A percentile compares a stretch with the other conserved stretches of the same genome.
phyloP scores from a whole-genome alignment of 2,113 vertebrate species.

The Pyxicephalus adspersus region DNA sequence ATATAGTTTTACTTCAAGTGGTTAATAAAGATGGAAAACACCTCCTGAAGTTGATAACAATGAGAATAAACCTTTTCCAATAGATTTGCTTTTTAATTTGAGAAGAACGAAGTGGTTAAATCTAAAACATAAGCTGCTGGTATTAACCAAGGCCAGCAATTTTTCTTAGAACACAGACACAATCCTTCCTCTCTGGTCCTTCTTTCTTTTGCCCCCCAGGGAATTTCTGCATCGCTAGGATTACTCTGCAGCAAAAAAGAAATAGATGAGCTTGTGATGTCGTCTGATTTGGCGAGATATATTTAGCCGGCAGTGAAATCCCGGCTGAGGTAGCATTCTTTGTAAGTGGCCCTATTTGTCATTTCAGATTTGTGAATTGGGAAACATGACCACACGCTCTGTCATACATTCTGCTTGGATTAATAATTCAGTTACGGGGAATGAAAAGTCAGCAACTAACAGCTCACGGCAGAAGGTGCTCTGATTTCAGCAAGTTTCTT shows the following conservation, averaged over 20 bases:
- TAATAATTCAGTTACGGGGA: slow-evolving; percentile 45
- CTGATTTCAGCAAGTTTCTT: slow-evolving; percentile 29
- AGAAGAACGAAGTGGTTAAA: not conserved
- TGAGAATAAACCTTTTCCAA: too few relatives aligned
- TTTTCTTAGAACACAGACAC: not conserved
- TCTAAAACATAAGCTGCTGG: not conserved
- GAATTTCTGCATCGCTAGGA: slow-evolving; percentile 34
- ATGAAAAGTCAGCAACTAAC: slow-evolving; percentile 45
- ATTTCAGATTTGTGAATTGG: slow-evolving; percentile 53
- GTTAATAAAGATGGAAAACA: too few relatives aligned
- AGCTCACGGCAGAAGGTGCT: slow-evolving; percentile 24
- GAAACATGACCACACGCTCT: slow-evolving; percentile 46
- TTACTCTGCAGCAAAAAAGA: slow-evolving; percentile 35
- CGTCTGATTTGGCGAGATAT: slow-evolving; percentile 40
- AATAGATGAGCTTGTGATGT: slow-evolving; percentile 31
- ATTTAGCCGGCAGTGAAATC: slow-evolving; percentile 39
- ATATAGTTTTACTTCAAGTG: too few relatives aligned
- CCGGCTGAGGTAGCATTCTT: slow-evolving; percentile 48
- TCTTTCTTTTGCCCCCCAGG: slow-evolving; percentile 11
- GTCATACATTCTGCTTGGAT: slow-evolving; percentile 50
- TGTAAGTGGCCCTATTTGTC: slow-evolving; percentile 51
- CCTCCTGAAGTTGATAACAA: too few relatives aligned
- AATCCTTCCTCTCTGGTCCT: slow-evolving; percentile 1
- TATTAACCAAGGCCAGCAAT: not conserved
- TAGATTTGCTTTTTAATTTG: too few relatives aligned